Evolutionary conservation across 2,113 vertebrate species (phyloP).

Genomic region (Thymallus thymallus): DNA sequence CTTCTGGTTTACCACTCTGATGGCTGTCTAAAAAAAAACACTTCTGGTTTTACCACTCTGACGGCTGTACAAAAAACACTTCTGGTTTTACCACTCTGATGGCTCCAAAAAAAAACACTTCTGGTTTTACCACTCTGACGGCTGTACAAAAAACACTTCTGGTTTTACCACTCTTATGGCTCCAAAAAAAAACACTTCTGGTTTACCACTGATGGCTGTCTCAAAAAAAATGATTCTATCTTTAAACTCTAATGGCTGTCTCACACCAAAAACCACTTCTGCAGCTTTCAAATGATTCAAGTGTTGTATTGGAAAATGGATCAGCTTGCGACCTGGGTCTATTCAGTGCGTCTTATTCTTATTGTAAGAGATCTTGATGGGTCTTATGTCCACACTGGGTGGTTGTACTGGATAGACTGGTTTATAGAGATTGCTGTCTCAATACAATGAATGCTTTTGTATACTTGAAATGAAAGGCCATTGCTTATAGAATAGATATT

Average conservation of each 20-base stretch:
- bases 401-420: too few species aligned
- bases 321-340: not conserved
- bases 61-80: too few species aligned
- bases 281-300: not conserved
- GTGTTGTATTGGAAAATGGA: not conserved
- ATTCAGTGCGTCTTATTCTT: not conserved
- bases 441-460: not conserved
- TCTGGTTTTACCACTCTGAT: not conserved
- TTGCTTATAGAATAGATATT: not conserved
- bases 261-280: not conserved
- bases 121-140: too few species aligned
- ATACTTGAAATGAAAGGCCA: constrained; percentile 1
- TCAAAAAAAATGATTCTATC: not conserved
- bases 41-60: not conserved
- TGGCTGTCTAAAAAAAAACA: not conserved
- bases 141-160: too few species aligned
- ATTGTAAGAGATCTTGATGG: not conserved
- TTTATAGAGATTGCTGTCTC: not conserved
- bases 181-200: too few species aligned
- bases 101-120: not conserved
- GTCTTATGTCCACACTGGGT: not conserved
- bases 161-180: too few species aligned
- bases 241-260: not conserved
- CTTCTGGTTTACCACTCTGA: not conserved
- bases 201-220: too few species aligned